Percentiles rank a stretch among this genome's conserved stretches.
These are phyloP conservation scores for Megamerina dolium DNA, from an alignment of 2,888 invertebrate species.

Conservation along the genomic window DNA sequence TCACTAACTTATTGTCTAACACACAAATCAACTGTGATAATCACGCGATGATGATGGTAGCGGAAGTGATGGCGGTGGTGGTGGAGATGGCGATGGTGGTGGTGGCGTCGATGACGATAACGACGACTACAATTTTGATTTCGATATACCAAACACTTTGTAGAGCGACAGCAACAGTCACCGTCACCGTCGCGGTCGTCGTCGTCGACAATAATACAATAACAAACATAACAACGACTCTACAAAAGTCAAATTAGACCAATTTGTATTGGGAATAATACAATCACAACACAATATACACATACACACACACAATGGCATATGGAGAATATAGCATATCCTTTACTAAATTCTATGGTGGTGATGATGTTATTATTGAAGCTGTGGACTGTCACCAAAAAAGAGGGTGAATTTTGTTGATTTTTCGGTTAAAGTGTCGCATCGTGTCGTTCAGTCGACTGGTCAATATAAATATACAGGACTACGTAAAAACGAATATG, in stretches of 20 bases:
- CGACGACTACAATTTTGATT: background rate
- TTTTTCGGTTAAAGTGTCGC: too few species aligned
- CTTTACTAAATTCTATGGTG: too few species aligned
- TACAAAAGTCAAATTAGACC: slow-evolving; percentile 31
- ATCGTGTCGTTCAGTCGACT: too few species aligned
- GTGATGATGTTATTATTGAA: too few species aligned
- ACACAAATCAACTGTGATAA: slow-evolving; percentile 16
- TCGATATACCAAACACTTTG: slow-evolving; percentile 2
- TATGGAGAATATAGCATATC: too few species aligned
- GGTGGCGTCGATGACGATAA: background rate
- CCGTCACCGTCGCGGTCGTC: too few species aligned
- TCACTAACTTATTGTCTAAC: too few species aligned
- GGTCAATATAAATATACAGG: too few species aligned
- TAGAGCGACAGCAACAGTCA: slow-evolving; percentile 1
- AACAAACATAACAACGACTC: slow-evolving; percentile 18
- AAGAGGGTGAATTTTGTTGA: too few species aligned
- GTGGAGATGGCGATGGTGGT: background rate
- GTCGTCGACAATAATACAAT: slow-evolving; percentile 16
- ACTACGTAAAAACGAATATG: too few species aligned
- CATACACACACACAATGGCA: background rate
- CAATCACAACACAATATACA: background rate
- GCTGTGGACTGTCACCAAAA: too few species aligned
- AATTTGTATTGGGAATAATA: slow-evolving; percentile 22
- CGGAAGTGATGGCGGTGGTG: background rate
- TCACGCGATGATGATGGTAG: slow-evolving; percentile 15